Percentiles rank a stretch among this genome's conserved stretches.
Evolutionary conservation across 2,888 invertebrate species (phyloP).

Genomic region (Noctua fimbriata): DNA sequence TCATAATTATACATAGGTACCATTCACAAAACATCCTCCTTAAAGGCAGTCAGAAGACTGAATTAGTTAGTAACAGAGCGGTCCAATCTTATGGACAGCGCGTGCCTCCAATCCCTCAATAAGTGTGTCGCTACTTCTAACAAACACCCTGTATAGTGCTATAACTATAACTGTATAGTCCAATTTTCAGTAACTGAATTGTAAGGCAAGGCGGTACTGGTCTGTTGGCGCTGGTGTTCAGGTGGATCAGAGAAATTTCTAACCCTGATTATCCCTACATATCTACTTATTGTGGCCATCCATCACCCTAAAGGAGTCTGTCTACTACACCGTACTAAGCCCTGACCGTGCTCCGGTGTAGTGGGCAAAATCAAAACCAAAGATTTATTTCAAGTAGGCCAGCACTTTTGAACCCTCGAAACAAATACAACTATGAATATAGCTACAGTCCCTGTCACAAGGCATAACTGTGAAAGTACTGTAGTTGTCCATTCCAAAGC

Average conservation of each 20-base stretch:
- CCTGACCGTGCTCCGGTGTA: no score
- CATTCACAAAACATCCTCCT: neutral
- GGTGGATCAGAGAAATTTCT: neutral
- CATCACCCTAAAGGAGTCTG: no score
- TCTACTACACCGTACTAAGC: no score
- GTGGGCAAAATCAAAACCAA: no score
- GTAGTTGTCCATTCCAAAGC: no score
- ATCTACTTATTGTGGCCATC: no score
- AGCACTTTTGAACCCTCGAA: no score
- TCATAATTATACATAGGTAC: neutral
- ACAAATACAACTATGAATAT: no score
- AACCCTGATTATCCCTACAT: neutral
- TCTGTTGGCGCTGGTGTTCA: neutral
- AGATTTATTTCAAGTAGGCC: no score
- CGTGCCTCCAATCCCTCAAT: neutral
- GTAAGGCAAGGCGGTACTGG: neutral
- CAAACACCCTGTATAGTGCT: neutral
- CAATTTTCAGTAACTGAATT: neutral
- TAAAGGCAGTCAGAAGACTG: neutral
- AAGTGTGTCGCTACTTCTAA: neutral
- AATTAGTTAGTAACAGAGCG: neutral
- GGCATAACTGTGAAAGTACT: no score
- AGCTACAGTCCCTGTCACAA: no score
- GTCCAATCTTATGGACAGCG: neutral
- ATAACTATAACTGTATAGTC: neutral